Evolutionary conservation across 2,888 invertebrate genomes (phyloP).

Genomic region (Uropetala carovei): DNA sequence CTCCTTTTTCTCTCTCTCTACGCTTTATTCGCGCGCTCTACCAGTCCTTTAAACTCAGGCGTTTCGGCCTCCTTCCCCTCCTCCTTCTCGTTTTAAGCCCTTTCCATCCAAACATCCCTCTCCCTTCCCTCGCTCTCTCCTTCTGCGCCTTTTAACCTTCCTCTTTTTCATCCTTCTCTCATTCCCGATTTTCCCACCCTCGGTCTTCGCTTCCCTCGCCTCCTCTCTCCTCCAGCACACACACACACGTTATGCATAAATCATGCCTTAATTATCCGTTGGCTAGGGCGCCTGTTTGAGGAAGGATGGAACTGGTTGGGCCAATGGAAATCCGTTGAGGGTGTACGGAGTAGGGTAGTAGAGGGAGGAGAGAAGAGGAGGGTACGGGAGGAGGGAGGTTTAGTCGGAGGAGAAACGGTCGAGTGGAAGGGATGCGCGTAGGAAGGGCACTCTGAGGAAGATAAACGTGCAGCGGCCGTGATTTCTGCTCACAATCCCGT

Average conservation of each 20-base stretch:
- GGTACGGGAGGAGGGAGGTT: neutral
- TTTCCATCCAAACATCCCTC: neutral
- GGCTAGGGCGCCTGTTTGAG: neutral
- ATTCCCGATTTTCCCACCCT: neutral
- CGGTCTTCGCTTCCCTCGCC: neutral
- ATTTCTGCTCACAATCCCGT: neutral
- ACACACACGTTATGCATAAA: conserved; percentile 26
- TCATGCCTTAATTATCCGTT: conserved; percentile 51
- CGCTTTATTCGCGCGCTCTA: neutral
- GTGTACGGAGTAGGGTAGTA: neutral
- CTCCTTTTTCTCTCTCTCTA: neutral
- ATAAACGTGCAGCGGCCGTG: neutral
- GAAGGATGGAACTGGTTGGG: neutral
- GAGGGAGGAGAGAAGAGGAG: neutral
- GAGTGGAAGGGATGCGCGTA: neutral
- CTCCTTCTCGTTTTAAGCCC: neutral
- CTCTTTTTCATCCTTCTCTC: neutral
- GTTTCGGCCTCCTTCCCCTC: too few species aligned
- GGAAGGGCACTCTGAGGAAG: neutral
- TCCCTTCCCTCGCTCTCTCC: neutral
- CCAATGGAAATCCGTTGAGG: neutral
- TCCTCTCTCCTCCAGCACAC: neutral
- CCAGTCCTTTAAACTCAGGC: neutral
- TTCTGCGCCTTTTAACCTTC: neutral
- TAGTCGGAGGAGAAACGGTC: neutral